Percentiles rank a stretch among this genome's conserved stretches.
Conservation (phyloP, 2,113 vertebrate genomes). For the Menidia beryllina region DNA sequence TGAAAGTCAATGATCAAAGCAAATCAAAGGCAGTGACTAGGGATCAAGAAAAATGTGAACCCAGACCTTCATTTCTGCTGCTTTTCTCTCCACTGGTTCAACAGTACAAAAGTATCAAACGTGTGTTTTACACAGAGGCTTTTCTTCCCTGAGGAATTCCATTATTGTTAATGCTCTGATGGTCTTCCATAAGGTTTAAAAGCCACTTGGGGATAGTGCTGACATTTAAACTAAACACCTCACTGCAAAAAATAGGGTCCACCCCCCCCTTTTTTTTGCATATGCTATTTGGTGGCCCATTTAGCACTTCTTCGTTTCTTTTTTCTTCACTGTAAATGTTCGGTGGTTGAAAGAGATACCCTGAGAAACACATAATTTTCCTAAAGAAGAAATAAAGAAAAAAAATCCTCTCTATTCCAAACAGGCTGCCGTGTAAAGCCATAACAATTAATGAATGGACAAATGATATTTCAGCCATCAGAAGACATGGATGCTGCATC, state of each 20-base stretch:
- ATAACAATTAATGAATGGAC: no score
- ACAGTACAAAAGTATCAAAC: conserved; percentile 3
- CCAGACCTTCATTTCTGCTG: background rate
- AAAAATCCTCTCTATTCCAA: no score
- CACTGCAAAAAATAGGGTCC: background rate
- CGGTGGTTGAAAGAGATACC: conserved; percentile 8
- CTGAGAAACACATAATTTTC: background rate
- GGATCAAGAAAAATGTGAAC: conserved; percentile 20
- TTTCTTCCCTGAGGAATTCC: background rate
- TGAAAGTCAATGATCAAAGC: conserved; percentile 71
- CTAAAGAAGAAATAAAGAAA: background rate
- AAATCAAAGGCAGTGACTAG: conserved; percentile 61
- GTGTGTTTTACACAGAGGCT: background rate
- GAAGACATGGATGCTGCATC: no score
- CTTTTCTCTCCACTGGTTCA: conserved; percentile 9
- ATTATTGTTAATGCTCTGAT: background rate
- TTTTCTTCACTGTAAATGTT: background rate
- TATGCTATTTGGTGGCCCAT: background rate
- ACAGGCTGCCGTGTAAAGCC: no score
- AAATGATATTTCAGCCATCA: no score
- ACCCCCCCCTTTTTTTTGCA: background rate
- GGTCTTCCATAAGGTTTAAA: background rate
- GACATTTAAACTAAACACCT: background rate
- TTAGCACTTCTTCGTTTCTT: background rate
- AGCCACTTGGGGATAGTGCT: background rate